Evolutionary conservation across 2,113 vertebrate genomes (phyloP), one percentile per base, ranked within the genome.

Genomic region (Ia io): DNA sequence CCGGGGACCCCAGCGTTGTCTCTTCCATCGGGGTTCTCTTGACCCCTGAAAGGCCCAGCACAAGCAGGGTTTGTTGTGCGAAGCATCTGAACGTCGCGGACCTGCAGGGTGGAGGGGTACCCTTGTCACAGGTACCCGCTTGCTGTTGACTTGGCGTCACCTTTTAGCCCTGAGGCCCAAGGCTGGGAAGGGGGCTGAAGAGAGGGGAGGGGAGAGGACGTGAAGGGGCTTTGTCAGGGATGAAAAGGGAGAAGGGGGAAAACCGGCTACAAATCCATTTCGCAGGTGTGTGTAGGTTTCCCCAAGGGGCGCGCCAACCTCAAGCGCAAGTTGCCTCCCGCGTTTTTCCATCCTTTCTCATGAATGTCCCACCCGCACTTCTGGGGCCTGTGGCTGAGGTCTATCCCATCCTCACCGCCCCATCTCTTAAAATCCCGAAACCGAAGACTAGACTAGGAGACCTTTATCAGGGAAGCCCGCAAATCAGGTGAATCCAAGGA

Each of bases 401-500:
- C 30, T 22, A 53, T 3, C 56, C 40, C 12, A 49, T 47, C 23
- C 25, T 93, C 70, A 49, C 18, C 0, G 1, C 14, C 35, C 17
- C 23, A 12, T 44, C 65, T 56, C 42, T 61, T 70, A 88, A 65
- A 63, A 20, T 63, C n/a, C 23, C 51, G 61, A 88, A 92, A 80
- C 23, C 12, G 84, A 10, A 78, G 79, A 70, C 59, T 71, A 93
- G 63, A 17, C 51, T 53, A 56, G 32, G n/a, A 85, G 70, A 59
- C 35, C 6, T 91, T 63, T 37, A 40, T 35, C 74, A 44, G 20
- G 28, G 16, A 93, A 53, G 25, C 89, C 30, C 53, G 73, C 69
- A 86, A n/a, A 88, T 51, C 77, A 87, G 77, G 73, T 35, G 23
- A 96, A 61, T 35, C 37, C 92, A 88, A 80, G 88, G 30, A 59